Conservation (phyloP, 2,888 invertebrate species). For the Mimumesa dahlbomi region DNA sequence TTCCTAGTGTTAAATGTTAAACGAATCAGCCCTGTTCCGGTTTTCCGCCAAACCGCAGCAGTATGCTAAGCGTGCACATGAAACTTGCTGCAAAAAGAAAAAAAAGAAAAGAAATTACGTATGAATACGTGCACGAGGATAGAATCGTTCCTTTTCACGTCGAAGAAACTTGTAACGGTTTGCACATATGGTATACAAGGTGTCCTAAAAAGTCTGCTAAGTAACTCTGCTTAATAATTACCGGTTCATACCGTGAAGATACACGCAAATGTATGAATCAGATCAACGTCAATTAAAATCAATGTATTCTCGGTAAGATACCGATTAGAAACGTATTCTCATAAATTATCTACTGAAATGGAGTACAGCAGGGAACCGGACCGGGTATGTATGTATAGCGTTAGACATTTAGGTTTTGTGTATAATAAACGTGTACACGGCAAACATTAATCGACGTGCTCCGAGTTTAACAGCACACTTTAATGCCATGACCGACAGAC, state of each 20-base stretch:
- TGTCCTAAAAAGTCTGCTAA: constrained; percentile 19
- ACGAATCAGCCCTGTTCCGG: constrained; percentile 1
- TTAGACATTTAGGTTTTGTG: no score
- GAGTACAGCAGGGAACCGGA: no score
- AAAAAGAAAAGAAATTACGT: background rate
- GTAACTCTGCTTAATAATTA: no score
- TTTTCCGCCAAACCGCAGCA: background rate
- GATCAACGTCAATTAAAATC: no score
- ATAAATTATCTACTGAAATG: no score
- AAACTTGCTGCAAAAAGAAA: constrained; percentile 8
- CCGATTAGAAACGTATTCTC: no score
- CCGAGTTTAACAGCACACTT: constrained; percentile 46
- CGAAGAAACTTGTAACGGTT: constrained; percentile 56
- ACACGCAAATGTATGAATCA: no score
- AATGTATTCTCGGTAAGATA: no score
- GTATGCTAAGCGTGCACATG: background rate
- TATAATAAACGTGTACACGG: constrained; percentile 11
- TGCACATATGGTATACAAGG: constrained; percentile 16
- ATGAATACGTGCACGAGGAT: constrained; percentile 2
- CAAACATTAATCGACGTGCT: constrained; percentile 45
- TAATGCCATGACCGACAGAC: constrained; percentile 51
- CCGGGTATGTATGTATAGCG: no score
- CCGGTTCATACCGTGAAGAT: no score
- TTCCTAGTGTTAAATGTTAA: background rate
- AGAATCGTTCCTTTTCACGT: constrained; percentile 28